Evolutionary conservation across 2,888 invertebrate genomes (phyloP).

Genomic region (Rhagium mordax): DNA sequence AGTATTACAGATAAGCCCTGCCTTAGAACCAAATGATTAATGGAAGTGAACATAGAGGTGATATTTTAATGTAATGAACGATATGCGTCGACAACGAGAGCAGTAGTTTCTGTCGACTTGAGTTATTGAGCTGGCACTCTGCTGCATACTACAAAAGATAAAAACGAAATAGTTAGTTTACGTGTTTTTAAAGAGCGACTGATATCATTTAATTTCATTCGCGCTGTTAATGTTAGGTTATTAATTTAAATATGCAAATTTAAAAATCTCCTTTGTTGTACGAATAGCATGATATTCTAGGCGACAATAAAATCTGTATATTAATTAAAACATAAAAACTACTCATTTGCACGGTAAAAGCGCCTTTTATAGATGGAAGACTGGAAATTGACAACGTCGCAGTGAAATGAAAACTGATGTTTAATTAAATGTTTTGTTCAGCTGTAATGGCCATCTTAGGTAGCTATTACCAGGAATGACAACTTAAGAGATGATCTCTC

Average conservation of each 20-base stretch:
- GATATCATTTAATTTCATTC: not conserved
- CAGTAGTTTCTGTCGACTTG: slow-evolving; percentile 48
- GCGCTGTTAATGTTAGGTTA: not conserved
- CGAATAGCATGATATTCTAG: not conserved
- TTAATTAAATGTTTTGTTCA: too few relatives aligned
- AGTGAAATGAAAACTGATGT: not conserved
- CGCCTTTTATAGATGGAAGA: not conserved
- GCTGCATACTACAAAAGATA: slow-evolving; percentile 39
- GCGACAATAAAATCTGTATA: not conserved
- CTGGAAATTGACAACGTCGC: not conserved
- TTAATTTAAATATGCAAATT: not conserved
- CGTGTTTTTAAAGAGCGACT: slow-evolving; percentile 36
- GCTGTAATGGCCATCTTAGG: too few relatives aligned
- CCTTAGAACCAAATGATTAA: slow-evolving; percentile 58
- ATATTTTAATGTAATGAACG: slow-evolving; percentile 61
- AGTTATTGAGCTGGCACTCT: slow-evolving; percentile 44
- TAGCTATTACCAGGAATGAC: too few relatives aligned
- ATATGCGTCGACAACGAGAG: slow-evolving; percentile 51
- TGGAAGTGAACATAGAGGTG: slow-evolving; percentile 54
- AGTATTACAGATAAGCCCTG: slow-evolving; percentile 60
- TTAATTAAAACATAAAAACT: not conserved
- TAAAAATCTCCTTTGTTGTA: not conserved
- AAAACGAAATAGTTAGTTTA: slow-evolving; percentile 45
- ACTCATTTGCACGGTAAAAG: not conserved
- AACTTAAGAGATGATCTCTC: too few relatives aligned